Base-by-base conservation (phyloP, 2,888 invertebrate species). In the Drosophila macrospina region DNA sequence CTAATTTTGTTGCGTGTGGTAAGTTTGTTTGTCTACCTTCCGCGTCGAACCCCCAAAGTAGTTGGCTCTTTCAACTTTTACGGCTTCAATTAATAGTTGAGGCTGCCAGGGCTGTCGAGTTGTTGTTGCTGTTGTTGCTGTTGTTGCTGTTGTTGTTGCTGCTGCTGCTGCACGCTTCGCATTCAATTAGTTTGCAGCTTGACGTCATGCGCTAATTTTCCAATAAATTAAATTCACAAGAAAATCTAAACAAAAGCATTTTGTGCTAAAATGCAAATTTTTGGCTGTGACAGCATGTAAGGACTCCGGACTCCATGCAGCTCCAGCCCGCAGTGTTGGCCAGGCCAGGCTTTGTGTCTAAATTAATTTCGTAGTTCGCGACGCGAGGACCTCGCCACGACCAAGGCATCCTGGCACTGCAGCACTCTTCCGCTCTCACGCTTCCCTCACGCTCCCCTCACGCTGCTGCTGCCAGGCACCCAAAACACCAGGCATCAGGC, bases 171-270 rank as follows among this genome's bases (percentile, higher is more conserved):
- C 66, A 45, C 48, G 59, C 70, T 56, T 70, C 76, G 78, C 67
- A 84, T 83, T 83, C 80, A 81, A 86, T 80, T 86, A 82, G 87
- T 86, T 84, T 74, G 54, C 61, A 64, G 70, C 70, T 73, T 83
- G 74, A 71, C 78, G 81, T 72, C 81, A 78, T 72, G 88, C 80
- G 84, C 81, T 88, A 87, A 89, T 89, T 88, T 88, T 80, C 86
- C 89, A 86, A 86, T 88, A 88, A 86, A 86, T 86, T 86, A 70
- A 86, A 81, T 86, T 85, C 83, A 79, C 78, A 80, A 75, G 81
- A 70, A 85, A 86, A 86, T 83, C 86, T 86, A 85, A 85, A 85
- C 85, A 88, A 85, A 85, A 86, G 85, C 81, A 74, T 70, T 82
- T 80, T 74, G 50, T 64, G 81, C 80, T 69, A 83, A 85, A 88